Conservation (phyloP, 2,113 vertebrate species). For the Onychostoma macrolepis region DNA sequence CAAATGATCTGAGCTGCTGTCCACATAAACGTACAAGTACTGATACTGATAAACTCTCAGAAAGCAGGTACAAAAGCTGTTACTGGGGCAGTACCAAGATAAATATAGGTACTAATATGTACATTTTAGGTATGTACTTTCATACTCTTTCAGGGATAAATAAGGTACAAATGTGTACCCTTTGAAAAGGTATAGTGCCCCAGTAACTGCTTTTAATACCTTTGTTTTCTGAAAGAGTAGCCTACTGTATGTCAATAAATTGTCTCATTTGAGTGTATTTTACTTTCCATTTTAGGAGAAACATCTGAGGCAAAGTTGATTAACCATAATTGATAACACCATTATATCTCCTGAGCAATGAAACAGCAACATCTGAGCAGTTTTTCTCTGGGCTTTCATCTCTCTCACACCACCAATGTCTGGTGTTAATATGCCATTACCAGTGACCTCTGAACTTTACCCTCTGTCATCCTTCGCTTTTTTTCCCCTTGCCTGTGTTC, state of each 20-base stretch:
- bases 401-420: background rate
- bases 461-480: slow-evolving; percentile 25
- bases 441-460: slow-evolving; percentile 27
- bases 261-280: background rate
- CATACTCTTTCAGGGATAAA: no score
- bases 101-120: no score
- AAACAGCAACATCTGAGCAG: slow-evolving; percentile 14
- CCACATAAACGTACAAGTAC: no score
- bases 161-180: no score
- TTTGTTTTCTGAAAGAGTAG: no score
- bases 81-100: no score
- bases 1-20: background rate
- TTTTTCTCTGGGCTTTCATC: background rate
- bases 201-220: no score
- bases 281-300: background rate
- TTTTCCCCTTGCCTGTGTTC: background rate
- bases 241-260: background rate
- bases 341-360: background rate
- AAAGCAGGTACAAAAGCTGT: no score
- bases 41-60: no score
- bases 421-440: slow-evolving; percentile 27
- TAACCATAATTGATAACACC: background rate
- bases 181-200: no score
- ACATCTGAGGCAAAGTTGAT: background rate
- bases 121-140: no score